Percentiles rank a stretch among this genome's conserved stretches.
Evolutionary conservation across 2,113 vertebrate genomes (phyloP).

Genomic region (Varanus salvator): DNA sequence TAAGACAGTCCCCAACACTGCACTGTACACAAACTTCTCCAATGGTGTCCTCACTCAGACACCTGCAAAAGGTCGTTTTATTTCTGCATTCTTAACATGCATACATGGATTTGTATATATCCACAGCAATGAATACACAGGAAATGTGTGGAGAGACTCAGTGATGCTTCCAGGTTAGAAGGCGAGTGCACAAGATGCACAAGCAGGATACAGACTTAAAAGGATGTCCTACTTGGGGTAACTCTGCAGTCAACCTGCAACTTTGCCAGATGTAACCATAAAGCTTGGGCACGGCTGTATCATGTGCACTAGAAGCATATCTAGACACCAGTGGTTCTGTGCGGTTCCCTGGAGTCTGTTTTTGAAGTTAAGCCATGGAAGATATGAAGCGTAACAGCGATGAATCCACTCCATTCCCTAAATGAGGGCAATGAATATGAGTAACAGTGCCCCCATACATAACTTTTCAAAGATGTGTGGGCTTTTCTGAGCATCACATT

Average conservation of each 20-base stretch:
- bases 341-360: not conserved
- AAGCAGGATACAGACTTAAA: not conserved
- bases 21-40: no score
- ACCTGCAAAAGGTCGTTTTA: no score
- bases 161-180: not conserved
- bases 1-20: no score
- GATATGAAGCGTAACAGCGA: not conserved
- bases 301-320: not conserved
- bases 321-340: not conserved
- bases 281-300: not conserved
- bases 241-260: no score
- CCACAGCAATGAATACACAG: no score
- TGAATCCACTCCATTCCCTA: not conserved
- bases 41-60: no score
- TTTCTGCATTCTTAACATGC: no score
- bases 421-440: not conserved
- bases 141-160: no score
- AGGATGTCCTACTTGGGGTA: no score
- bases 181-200: not conserved
- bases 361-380: not conserved
- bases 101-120: no score
- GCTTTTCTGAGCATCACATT: not conserved
- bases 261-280: no score
- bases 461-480: slow-evolving; percentile 1
- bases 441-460: not conserved